Base-by-base conservation (phyloP, 2,113 vertebrate genomes). In the Rousettus leschenaultii region DNA sequence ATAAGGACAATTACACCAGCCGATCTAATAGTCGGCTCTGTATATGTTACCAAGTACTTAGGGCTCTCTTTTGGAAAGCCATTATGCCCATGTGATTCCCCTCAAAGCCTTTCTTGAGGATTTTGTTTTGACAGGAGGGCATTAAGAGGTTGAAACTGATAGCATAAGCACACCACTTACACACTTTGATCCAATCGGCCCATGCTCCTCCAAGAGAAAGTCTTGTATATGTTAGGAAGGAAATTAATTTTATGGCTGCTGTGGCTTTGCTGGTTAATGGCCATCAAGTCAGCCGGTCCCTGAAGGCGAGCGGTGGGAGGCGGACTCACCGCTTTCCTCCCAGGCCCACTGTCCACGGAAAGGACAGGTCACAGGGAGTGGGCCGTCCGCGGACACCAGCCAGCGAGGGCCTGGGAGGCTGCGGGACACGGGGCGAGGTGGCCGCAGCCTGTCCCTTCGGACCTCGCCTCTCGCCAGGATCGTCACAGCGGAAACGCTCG, bases 101-200 rank as follows among this genome's bases (percentile, higher is more conserved):
- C 99, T 99, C 99, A 99, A 99, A 99, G 99, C 98, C 98, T 99
- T 99, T 98, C 96, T 95, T 95, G 98, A 97, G 98, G 98, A 95
- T 98, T 99, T 98, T 99, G 99, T 99, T 99, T 99, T 99, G 99
- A 99, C 99, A 99, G 98, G 96, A 98, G 98, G 98, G 98, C 99
- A 99, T 99, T 99, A 99, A 98, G 98, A 98, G 99, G 98, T 98
- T 98, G 98, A 99, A 99, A 98, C 98, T 98, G 99, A 99, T 99
- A 99, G 98, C 98, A 96, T 98, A 98, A 98, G 98, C 98, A 98
- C 98, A 98, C 98, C 98, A 98, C 98, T 99, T 98, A 98, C 98
- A 97, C 98, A 98, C 99, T 99, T 99, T 99, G 99, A 99, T 99
- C 99, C 98, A 98, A 98, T 96, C 89, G 95, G 98, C 97, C 98